phyloP scores from a whole-genome alignment of 1,140 invertebrate species.

The Arctopsyche grandis region DNA sequence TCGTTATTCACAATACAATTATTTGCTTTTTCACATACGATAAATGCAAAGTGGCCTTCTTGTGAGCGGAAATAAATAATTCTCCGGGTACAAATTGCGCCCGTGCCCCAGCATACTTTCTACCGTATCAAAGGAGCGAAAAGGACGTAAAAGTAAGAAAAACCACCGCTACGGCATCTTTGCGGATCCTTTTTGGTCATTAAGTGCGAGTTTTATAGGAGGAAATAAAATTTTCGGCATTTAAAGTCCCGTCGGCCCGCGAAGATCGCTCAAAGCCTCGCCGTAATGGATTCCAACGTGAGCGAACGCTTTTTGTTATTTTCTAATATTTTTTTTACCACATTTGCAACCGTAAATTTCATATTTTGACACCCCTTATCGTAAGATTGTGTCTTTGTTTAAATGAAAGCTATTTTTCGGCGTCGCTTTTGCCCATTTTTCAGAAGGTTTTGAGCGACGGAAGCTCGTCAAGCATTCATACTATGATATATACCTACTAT shows the following conservation, averaged over 20 bases:
- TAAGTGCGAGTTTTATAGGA: not conserved
- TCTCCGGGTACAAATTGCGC: no score
- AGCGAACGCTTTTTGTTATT: not conserved
- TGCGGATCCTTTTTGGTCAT: not conserved
- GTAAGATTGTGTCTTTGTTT: not conserved
- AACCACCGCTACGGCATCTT: not conserved
- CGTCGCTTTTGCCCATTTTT: not conserved
- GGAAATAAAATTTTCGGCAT: conserved; percentile 10
- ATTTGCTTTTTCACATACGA: no score
- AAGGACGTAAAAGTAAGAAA: not conserved
- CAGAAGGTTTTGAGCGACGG: not conserved
- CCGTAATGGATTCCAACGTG: not conserved
- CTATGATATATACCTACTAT: no score
- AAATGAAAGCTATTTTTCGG: not conserved
- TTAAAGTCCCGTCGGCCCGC: not conserved
- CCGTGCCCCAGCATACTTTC: no score
- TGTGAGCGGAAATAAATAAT: no score
- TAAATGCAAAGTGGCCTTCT: no score
- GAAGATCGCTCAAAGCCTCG: not conserved
- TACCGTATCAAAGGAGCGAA: no score
- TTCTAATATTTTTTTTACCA: not conserved
- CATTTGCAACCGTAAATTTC: not conserved
- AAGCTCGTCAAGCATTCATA: not conserved
- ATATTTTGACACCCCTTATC: not conserved
- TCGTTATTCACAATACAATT: no score